A percentile compares a stretch with the other conserved stretches of the same genome.
These are phyloP conservation scores for Pontoporia blainvillei DNA, from an alignment of 2,113 vertebrate genomes.

Conservation along the genomic window DNA sequence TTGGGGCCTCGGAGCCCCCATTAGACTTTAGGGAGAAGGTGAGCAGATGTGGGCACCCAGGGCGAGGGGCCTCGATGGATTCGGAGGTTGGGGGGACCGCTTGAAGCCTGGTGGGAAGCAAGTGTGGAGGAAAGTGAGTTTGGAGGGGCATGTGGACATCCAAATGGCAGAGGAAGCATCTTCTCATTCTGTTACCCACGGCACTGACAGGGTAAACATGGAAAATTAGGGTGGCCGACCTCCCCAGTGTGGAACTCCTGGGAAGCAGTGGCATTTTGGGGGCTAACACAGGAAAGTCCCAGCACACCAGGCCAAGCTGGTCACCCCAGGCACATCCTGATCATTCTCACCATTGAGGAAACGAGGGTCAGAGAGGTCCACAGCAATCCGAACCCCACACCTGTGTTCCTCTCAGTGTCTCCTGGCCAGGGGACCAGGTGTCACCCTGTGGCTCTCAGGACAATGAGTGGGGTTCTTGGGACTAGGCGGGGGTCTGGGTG, in stretches of 20 bases:
- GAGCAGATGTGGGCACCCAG: neutral
- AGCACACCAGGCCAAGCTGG: neutral
- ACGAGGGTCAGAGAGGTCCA: neutral
- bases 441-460: accelerated
- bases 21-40: neutral
- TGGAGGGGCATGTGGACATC: neutral
- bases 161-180: neutral
- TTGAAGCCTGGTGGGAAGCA: neutral
- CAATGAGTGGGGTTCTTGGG: neutral
- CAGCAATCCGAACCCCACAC: accelerated
- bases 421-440: accelerated
- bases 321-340: accelerated
- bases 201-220: accelerated
- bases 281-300: neutral
- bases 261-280: accelerated
- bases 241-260: neutral
- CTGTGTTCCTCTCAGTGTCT: accelerated
- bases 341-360: neutral
- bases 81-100: neutral
- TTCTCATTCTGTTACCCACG: accelerated
- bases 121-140: neutral
- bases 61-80: accelerated
- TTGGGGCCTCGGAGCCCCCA: accelerated
- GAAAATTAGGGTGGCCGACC: accelerated
- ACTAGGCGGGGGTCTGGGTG: neutral